Evolutionary conservation across 2,888 invertebrate genomes (phyloP), one percentile per base, ranked within the genome.

Genomic region (Drosophila anomelani): DNA sequence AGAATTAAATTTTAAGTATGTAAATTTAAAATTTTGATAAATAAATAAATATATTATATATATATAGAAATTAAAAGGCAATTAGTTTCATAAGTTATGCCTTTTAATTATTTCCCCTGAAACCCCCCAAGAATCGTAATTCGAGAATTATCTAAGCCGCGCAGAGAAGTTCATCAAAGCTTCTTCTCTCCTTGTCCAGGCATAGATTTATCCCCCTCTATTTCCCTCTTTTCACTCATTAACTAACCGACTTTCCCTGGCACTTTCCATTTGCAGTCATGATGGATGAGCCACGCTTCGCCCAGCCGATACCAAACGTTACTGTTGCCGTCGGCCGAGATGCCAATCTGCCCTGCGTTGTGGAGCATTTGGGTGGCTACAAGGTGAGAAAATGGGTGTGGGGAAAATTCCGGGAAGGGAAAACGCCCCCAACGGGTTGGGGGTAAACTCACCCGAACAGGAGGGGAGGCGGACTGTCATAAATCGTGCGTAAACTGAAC

Each of bases 271-370:
- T 94, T 93, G 64, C 94, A 97, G 97, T 96, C 74, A 94, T 97
- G 93, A 96, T 97, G 82, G 96, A 97, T 91, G 96, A 96, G 89
- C 97, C 97, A 23, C 95, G 96, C 90, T 97, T 98, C 91, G 95
- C 97, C 38, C 97, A 97, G 93, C 97, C 97, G 59, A 97, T 98
- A 88, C 97, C 97, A 55, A 98, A 98, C 93, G 97, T 97, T 88
- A 98, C 97, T 20, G 97, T 97, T 80, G 97, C 97, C 68, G 95
- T 97, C 61, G 97, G 97, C 79, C 94, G 97, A 83, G 97, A 98
- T 92, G 97, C 97, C 80, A 97, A 96, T 91, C 94, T 98, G 83
- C 97, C 97, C 17, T 98, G 98, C 92, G 97, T 97, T 77, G 97
- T 98, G 71, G 96, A 97, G 91, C 97, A 97, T 92, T 95, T 98